A percentile compares a stretch with the other conserved stretches of the same genome.
phyloP scores from a whole-genome alignment of 2,888 invertebrate species.

The Iphiclides podalirius region DNA sequence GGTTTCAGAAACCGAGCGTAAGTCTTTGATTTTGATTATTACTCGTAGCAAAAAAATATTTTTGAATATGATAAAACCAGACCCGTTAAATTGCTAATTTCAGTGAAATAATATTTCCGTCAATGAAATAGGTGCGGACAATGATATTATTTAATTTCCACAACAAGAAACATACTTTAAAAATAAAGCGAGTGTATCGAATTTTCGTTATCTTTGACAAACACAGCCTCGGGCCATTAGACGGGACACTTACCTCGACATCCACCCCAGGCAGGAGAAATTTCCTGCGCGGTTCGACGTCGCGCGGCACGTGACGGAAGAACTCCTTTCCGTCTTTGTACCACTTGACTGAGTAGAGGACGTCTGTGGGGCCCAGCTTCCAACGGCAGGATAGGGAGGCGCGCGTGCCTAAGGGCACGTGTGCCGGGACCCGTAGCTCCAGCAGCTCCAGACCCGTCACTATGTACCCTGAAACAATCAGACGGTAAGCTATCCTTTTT shows the following conservation, averaged over 20 bases:
- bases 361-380: constrained; percentile 88
- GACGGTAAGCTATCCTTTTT: constrained; percentile 1
- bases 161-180: too few relatives aligned
- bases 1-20: too few relatives aligned
- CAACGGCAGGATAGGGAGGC: constrained; percentile 90
- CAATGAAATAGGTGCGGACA: too few relatives aligned
- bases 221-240: too few relatives aligned
- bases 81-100: too few relatives aligned
- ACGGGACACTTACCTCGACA: constrained; percentile 93
- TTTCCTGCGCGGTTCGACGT: constrained; percentile 88
- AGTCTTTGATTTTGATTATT: too few relatives aligned
- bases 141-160: too few relatives aligned
- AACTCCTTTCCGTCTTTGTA: constrained; percentile 95
- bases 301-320: constrained; percentile 91
- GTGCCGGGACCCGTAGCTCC: constrained; percentile 89
- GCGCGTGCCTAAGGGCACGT: constrained; percentile 88
- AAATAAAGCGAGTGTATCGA: too few relatives aligned
- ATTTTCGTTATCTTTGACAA: too few relatives aligned
- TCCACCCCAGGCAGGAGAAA: constrained; percentile 90
- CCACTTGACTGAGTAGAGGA: constrained; percentile 94
- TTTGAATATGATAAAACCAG: too few relatives aligned
- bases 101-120: too few relatives aligned
- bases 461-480: constrained; percentile 47
- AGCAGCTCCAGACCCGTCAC: constrained; percentile 82
- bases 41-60: too few relatives aligned